Percentiles rank a stretch among this genome's conserved stretches.
Conservation (phyloP, 2,888 invertebrate species). For the Synergus gifuensis region DNA sequence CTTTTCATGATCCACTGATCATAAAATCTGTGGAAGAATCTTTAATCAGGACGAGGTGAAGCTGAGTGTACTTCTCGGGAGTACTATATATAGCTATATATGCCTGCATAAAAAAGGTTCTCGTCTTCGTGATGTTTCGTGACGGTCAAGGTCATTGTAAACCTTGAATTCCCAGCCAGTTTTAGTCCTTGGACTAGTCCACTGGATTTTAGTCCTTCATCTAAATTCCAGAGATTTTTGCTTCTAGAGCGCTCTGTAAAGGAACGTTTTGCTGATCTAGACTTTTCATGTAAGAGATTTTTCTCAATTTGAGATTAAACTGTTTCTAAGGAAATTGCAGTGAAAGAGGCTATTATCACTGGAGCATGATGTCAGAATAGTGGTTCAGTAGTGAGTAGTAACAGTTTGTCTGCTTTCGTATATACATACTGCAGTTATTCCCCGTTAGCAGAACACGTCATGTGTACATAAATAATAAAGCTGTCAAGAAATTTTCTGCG, state of each 20-base stretch:
- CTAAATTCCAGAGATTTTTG: not conserved
- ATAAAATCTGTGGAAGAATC: not conserved
- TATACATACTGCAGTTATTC: not conserved
- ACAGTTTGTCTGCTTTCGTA: constrained; percentile 38
- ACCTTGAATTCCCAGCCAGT: constrained; percentile 1
- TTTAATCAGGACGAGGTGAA: not conserved
- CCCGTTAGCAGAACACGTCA: constrained; percentile 5
- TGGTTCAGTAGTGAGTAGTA: not conserved
- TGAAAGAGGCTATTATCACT: constrained; percentile 30
- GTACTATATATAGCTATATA: constrained; percentile 1
- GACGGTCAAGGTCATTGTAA: constrained; percentile 9
- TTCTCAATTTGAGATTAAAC: not conserved
- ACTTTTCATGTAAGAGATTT: not conserved
- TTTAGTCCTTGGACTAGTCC: constrained; percentile 6
- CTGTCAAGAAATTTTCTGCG: not conserved
- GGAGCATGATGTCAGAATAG: constrained; percentile 7
- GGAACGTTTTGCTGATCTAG: not conserved
- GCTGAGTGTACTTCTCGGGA: not conserved
- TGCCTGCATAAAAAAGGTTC: not conserved
- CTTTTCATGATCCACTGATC: not conserved
- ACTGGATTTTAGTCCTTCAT: not conserved
- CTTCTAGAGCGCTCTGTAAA: not conserved
- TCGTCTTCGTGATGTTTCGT: constrained; percentile 20
- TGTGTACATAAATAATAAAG: not conserved
- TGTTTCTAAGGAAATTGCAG: constrained; percentile 25